Conservation (phyloP, 2,888 invertebrate species). For the Carcina quercana region DNA sequence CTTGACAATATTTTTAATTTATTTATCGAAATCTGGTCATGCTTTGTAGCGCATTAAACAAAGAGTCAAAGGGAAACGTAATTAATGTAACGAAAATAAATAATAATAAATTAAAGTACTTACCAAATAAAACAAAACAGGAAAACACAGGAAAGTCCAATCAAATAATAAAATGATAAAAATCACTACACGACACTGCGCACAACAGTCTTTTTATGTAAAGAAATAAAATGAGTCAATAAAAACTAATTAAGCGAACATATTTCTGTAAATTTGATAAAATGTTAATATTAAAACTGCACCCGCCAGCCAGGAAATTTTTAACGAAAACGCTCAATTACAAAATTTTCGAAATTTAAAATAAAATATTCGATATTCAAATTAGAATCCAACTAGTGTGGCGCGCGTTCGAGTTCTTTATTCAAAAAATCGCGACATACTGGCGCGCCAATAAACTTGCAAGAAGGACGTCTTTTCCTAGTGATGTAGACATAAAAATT, state of each 20-base stretch:
- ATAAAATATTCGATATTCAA: conserved; percentile 34
- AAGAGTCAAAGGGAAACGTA: conserved; percentile 14
- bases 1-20: no score
- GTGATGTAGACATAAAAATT: conserved; percentile 52
- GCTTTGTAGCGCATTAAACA: no score
- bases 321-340: conserved; percentile 45
- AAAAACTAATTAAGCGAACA: conserved; percentile 44
- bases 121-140: conserved; percentile 50
- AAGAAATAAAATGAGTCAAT: conserved; percentile 39
- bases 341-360: conserved; percentile 13
- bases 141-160: conserved; percentile 59
- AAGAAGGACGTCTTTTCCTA: conserved; percentile 56
- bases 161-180: conserved; percentile 37
- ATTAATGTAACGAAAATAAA: conserved; percentile 18
- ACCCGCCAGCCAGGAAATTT: conserved; percentile 37
- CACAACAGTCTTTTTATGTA: conserved; percentile 56
- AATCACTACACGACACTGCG: conserved; percentile 67
- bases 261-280: conserved; percentile 44
- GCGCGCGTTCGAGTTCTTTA: conserved; percentile 49
- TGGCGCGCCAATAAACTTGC: conserved; percentile 46
- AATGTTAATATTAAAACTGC: conserved; percentile 28
- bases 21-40: no score
- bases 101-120: conserved; percentile 49
- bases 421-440: conserved; percentile 61
- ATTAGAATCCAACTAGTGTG: conserved; percentile 47